Percentiles rank a stretch among this genome's conserved stretches.
Evolutionary conservation across 2,113 vertebrate species (phyloP).

Genomic region (Hystrix brachyura): DNA sequence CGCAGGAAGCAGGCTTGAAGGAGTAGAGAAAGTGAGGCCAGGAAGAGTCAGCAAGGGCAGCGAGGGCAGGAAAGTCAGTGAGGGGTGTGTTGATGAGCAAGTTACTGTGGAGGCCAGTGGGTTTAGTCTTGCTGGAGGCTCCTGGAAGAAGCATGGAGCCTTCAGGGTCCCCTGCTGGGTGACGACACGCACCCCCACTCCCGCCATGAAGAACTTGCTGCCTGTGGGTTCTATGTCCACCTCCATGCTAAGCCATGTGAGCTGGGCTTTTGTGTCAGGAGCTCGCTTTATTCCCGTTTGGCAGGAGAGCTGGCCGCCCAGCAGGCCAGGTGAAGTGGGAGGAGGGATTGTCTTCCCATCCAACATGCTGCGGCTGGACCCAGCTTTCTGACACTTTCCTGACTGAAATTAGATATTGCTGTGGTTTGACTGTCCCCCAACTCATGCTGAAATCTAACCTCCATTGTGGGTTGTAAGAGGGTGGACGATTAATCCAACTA

Average conservation of each 20-base stretch:
- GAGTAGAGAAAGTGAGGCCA: neutral
- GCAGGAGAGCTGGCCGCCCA: neutral
- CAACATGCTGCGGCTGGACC: neutral
- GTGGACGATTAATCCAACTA: no score
- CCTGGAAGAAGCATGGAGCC: neutral
- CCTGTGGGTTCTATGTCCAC: accelerated
- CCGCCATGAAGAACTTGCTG: neutral
- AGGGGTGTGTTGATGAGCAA: accelerated
- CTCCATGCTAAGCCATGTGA: neutral
- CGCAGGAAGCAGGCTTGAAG: neutral
- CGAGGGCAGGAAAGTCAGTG: neutral
- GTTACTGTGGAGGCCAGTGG: neutral
- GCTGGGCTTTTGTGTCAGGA: neutral
- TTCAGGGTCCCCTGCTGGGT: neutral
- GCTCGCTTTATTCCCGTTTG: no score
- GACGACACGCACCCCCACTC: accelerated
- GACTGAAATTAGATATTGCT: neutral
- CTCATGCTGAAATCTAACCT: neutral
- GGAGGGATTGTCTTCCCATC: neutral
- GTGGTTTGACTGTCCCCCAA: neutral
- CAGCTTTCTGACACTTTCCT: neutral
- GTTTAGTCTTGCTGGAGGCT: neutral
- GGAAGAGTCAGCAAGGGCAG: neutral
- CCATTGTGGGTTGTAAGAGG: neutral
- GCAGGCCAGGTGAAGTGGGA: neutral